Evolutionary conservation across 2,797 vertebrate genomes (phyloP).

Genomic region (Rachycentron canadum): DNA sequence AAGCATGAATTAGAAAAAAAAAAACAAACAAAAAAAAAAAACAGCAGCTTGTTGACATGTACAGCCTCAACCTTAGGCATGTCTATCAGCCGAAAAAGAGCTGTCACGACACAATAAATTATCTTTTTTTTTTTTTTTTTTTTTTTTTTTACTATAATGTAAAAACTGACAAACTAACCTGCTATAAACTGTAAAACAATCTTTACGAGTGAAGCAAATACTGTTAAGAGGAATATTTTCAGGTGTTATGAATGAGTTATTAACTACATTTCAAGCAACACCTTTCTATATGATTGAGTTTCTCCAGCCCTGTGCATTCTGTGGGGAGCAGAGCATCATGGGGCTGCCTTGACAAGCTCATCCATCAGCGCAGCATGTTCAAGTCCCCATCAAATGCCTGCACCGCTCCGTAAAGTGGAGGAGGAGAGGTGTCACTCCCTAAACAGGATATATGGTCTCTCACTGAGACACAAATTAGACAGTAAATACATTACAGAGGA

Average conservation of each 20-base stretch:
- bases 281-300: constrained; percentile 74
- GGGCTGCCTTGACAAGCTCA: constrained; percentile 85
- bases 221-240: constrained; percentile 71
- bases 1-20: constrained; percentile 31
- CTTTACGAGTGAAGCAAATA: constrained; percentile 34
- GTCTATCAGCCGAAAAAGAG: constrained; percentile 56
- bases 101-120: constrained; percentile 56
- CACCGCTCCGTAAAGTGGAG: constrained; percentile 82
- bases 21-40: constrained; percentile 60
- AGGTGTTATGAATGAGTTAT: constrained; percentile 74
- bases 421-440: constrained; percentile 88
- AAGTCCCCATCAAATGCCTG: constrained; percentile 84
- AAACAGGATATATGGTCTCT: constrained; percentile 90
- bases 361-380: constrained; percentile 86
- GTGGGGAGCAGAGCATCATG: constrained; percentile 76
- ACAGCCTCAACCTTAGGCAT: constrained; percentile 47
- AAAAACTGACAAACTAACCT: constrained; percentile 46
- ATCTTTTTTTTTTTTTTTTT: constrained; percentile 30
- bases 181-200: constrained; percentile 42
- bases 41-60: constrained; percentile 63
- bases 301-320: constrained; percentile 65
- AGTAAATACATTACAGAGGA: constrained; percentile 89
- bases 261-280: constrained; percentile 65
- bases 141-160: constrained; percentile 27
- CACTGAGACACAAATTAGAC: constrained; percentile 89